Evolutionary conservation across 2,888 invertebrate genomes (phyloP), one percentile per base, ranked within the genome.

Genomic region (Brachycybe producta): DNA sequence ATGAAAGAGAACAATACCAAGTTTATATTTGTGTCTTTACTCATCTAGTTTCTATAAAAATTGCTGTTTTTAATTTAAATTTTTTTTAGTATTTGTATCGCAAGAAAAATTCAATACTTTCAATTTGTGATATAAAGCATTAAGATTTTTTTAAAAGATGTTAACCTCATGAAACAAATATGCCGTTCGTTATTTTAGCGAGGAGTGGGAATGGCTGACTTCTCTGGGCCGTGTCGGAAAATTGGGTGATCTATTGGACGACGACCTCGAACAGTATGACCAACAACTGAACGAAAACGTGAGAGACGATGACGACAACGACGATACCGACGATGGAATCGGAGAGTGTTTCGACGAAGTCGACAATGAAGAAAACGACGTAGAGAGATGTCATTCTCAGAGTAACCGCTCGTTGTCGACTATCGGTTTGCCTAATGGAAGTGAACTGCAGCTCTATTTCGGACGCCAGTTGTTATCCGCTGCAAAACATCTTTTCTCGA

Each of bases 191-290:
- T 40, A 49, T 59, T 74, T 42, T 71, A 88, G 87, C 24, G 95
- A 95, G 65, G 97, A 97, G 69, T 97, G 95, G 95, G 82, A 86
- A 58, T 85, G 87, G 66, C 71, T 95, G 13, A 83, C 81, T 62
- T 77, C 61, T 32, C 57, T 70, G 45, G 57, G 55, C 17, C 56
- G 47, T 40, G 17, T 30, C 17, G 44, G 34, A 15, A n/a, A n/a
- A n/a, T n/a, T n/a, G n/a, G n/a, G 13, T 41, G 45, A 57, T 56
- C 43, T 26, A 46, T 47, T 17, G 47, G 46, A 24, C 48, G 49
- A 46, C n/a, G n/a, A n/a, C n/a, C n/a, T n/a, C n/a, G n/a, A n/a
- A n/a, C n/a, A n/a, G 32, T 11, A 32, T n/a, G 32, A 11, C 11
- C 11, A 32, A n/a, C 11, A 32, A n/a, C 11, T n/a, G 32, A 32